A percentile compares a stretch with the other conserved stretches of the same genome.
Evolutionary conservation across 2,113 vertebrate species (phyloP).

Genomic region (Malurus melanocephalus): DNA sequence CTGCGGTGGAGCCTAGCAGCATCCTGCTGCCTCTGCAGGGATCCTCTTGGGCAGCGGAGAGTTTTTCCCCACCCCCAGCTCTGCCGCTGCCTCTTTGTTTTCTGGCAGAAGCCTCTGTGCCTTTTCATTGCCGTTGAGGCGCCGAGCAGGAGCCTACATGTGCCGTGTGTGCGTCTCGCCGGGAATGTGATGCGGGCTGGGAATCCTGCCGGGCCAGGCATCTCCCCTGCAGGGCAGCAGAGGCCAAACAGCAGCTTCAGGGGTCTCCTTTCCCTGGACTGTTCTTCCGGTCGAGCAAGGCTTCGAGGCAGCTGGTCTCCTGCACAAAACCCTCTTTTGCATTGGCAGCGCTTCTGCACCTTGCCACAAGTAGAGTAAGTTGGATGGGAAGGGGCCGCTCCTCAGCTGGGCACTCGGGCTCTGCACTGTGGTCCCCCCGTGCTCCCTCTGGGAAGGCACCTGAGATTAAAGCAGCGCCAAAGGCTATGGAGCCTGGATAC

Average conservation of each 20-base stretch:
- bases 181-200: constrained; percentile 16
- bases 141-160: constrained; percentile 45
- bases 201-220: neutral
- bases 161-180: constrained; percentile 13
- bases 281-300: neutral
- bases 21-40: constrained; percentile 51
- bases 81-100: constrained; percentile 60
- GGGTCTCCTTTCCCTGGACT: neutral
- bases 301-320: neutral
- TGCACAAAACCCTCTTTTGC: neutral
- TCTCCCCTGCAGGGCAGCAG: neutral
- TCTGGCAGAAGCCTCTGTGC: constrained; percentile 59
- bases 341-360: constrained; percentile 30
- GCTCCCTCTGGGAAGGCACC: neutral
- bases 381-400: neutral
- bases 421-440: neutral
- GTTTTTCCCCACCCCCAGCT: constrained; percentile 60
- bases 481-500: neutral
- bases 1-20: neutral
- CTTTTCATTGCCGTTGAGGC: constrained; percentile 44
- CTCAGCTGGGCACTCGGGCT: neutral
- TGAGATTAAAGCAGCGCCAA: neutral
- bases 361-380: constrained; percentile 53
- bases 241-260: neutral
- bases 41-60: constrained; percentile 60